Evolutionary conservation across 2,888 invertebrate genomes (phyloP), one percentile per base, ranked within the genome.

Genomic region (Alitta virens): DNA sequence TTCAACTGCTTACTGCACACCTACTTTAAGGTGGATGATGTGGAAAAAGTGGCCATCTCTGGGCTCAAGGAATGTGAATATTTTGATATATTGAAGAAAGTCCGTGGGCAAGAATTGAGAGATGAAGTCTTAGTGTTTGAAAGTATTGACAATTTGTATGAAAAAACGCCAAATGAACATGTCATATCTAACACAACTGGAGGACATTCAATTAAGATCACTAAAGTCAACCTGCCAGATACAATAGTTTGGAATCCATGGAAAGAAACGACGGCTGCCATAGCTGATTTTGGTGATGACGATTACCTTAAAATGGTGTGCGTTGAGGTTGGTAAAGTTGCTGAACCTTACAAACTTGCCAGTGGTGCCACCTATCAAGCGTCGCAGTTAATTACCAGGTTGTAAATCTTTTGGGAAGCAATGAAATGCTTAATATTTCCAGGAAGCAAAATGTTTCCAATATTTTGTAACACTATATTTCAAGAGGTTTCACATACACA

Each of bases 201-300:
- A 69, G 92, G 92, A 0, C 86, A 93, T 66, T 92, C 92, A 85
- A 92, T 95, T 91, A 87, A 91, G 78, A 88, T 96, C 78, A 91
- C 91, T 83, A 95, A 95, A 84, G 91, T 91, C 83, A 94, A 95
- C 84, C 92, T 96, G 80, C 93, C 94, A 0, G 95, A 95, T 78
- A 94, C 94, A 81, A 95, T 96, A 69, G 88, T 96, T 69, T 97
- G 96, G 96, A 96, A 96, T 85, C 96, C 96, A 0, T 96, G 96
- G 96, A 85, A 89, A 69, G 94, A 94, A 75, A 91, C 91, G 82
- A 94, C 95, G 26, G 90, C 92, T 74, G 92, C 92, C 80, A 92
- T 95, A 85, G 86, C 89, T 1, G 96, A 96, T 84, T 94, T 96
- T 82, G 95, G 94, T n/a, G 94, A 95, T 83, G 94, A 94, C 77